Percentiles rank a stretch among this genome's conserved stretches.
phyloP scores from a whole-genome alignment of 2,113 vertebrate genomes.

The Cricetomys ansorgei region DNA sequence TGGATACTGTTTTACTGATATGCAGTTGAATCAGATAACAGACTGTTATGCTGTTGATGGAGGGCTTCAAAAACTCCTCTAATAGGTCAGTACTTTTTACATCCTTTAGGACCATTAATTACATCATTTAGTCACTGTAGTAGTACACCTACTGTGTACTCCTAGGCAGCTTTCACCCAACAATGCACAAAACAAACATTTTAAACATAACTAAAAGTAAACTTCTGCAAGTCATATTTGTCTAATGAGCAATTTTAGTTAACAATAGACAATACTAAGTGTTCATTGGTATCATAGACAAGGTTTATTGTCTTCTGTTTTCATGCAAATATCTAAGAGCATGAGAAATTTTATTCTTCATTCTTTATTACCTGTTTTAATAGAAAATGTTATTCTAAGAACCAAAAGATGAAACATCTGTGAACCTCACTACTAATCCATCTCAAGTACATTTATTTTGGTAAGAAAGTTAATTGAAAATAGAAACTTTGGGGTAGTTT shows the following conservation, averaged over 20 bases:
- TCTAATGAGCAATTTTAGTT: not conserved
- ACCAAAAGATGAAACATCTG: not conserved
- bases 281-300: not conserved
- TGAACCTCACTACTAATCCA: not conserved
- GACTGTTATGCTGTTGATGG: not conserved
- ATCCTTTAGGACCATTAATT: not conserved
- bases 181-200: too few relatives aligned
- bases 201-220: too few relatives aligned
- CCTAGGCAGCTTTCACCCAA: too few relatives aligned
- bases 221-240: too few relatives aligned
- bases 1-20: not conserved
- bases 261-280: not conserved
- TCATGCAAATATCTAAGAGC: not conserved
- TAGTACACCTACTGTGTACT: too few relatives aligned
- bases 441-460: not conserved
- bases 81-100: not conserved
- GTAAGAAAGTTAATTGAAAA: not conserved
- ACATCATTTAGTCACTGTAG: not conserved
- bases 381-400: not conserved
- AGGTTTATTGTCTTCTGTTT: not conserved
- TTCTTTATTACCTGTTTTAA: not conserved
- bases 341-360: not conserved
- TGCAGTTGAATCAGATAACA: not conserved
- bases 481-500: not conserved
- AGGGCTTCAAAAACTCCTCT: not conserved